These are phyloP conservation scores for Eueides isabella DNA, from an alignment of 1,140 invertebrate genomes.

Conservation along the genomic window DNA sequence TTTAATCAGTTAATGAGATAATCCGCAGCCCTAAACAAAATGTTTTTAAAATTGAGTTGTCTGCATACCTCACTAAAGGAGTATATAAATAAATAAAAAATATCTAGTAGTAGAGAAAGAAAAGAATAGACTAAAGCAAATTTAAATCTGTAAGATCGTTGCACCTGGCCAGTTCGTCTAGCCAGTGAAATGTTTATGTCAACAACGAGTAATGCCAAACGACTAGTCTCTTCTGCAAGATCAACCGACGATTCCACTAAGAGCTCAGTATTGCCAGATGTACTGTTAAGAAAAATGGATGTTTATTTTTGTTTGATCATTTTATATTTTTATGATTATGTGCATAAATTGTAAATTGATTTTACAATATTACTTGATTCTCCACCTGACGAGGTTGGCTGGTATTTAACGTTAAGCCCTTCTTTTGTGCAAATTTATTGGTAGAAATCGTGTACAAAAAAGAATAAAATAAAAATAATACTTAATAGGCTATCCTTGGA, in stretches of 20 bases:
- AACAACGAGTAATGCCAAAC: conserved; percentile 60
- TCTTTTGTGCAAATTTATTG: too few species aligned
- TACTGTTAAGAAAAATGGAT: neutral
- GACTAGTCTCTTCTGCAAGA: conserved; percentile 20
- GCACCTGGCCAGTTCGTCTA: conserved; percentile 45
- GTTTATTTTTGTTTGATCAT: neutral
- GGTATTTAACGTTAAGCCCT: too few species aligned
- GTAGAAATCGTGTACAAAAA: too few species aligned
- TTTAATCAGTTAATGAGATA: too few species aligned
- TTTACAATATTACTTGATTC: too few species aligned
- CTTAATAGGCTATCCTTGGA: neutral
- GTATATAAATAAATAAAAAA: neutral
- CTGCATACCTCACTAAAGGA: neutral
- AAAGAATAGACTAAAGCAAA: neutral
- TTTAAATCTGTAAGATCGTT: conserved; percentile 30
- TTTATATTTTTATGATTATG: neutral
- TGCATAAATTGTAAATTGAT: neutral
- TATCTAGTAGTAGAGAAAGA: neutral
- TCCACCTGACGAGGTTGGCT: too few species aligned
- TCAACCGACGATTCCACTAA: conserved; percentile 15
- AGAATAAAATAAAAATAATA: too few species aligned
- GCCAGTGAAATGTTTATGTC: conserved; percentile 60
- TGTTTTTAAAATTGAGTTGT: neutral
- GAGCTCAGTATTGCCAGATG: conserved; percentile 20
- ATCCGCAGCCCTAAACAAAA: neutral